Evolutionary conservation across 2,888 invertebrate genomes (phyloP).

Genomic region (Trissolcus brochymenae): DNA sequence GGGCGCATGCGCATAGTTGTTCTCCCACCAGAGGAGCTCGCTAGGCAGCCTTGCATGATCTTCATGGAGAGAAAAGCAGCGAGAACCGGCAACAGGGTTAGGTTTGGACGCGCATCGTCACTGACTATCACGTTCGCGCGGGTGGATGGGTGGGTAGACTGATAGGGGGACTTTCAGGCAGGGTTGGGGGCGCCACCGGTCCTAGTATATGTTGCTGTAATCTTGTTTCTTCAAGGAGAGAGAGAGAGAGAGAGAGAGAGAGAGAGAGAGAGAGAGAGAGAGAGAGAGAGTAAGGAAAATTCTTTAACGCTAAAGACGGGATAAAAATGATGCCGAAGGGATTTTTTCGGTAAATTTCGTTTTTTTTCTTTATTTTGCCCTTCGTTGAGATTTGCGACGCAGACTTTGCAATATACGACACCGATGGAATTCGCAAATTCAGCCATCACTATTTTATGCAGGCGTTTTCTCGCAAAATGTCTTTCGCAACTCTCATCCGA

Average conservation of each 20-base stretch:
- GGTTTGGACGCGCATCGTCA: constrained; percentile 68
- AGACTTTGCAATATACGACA: constrained; percentile 29
- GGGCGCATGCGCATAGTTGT: constrained; percentile 48
- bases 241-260: constrained; percentile 61
- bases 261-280: too few species aligned
- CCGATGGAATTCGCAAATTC: constrained; percentile 37
- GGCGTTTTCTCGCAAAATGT: constrained; percentile 4
- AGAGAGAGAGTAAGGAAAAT: constrained; percentile 65
- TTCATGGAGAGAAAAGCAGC: constrained; percentile 59
- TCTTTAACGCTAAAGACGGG: constrained; percentile 62
- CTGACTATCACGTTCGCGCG: constrained; percentile 70
- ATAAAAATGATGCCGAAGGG: constrained; percentile 39
- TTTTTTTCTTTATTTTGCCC: not conserved
- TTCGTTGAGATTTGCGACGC: constrained; percentile 28
- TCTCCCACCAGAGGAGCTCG: constrained; percentile 27
- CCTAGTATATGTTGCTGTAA: constrained; percentile 66
- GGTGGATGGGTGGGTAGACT: constrained; percentile 64
- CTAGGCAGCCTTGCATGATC: constrained; percentile 56
- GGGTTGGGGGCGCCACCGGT: constrained; percentile 36
- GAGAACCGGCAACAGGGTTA: constrained; percentile 72
- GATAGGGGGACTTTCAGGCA: constrained; percentile 66
- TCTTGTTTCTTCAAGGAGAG: constrained; percentile 68
- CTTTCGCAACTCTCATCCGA: not conserved
- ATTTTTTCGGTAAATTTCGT: too few species aligned
- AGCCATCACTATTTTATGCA: constrained; percentile 15